Evolutionary conservation across 2,113 vertebrate species (phyloP).

Genomic region (Eulacestoma nigropectus): DNA sequence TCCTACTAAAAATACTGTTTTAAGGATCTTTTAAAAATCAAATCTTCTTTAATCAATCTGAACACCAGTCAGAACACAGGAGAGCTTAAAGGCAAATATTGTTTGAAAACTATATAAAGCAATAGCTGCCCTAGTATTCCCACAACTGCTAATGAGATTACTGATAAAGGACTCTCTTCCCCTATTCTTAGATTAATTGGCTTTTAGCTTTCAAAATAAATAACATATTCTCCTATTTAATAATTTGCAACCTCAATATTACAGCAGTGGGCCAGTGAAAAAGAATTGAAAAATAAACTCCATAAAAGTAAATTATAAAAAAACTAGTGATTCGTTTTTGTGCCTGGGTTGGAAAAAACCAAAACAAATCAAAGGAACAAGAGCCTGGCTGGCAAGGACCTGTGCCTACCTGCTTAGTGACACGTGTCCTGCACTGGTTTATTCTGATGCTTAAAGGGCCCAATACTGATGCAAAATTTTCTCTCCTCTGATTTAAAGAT

Average conservation of each 20-base stretch:
- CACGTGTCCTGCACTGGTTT: rapidly evolving
- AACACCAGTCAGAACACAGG: background rate
- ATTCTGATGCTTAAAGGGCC: background rate
- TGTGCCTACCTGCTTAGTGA: background rate
- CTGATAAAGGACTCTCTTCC: background rate
- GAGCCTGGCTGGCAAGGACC: background rate
- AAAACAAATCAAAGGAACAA: background rate
- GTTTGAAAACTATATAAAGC: background rate
- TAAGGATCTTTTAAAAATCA: background rate
- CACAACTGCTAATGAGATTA: background rate
- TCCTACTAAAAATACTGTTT: background rate
- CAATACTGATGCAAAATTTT: background rate
- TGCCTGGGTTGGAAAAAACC: background rate
- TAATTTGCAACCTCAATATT: background rate
- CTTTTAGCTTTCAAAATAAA: background rate
- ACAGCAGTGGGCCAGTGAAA: background rate
- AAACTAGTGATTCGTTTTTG: background rate
- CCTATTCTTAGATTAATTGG: background rate
- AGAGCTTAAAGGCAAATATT: background rate
- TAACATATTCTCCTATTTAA: background rate
- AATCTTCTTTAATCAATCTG: background rate
- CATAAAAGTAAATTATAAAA: background rate
- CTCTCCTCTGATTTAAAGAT: background rate
- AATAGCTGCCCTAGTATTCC: background rate
- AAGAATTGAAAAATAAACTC: background rate